Conservation (phyloP, 2,888 invertebrate genomes). For the Chymomyza amoena region DNA sequence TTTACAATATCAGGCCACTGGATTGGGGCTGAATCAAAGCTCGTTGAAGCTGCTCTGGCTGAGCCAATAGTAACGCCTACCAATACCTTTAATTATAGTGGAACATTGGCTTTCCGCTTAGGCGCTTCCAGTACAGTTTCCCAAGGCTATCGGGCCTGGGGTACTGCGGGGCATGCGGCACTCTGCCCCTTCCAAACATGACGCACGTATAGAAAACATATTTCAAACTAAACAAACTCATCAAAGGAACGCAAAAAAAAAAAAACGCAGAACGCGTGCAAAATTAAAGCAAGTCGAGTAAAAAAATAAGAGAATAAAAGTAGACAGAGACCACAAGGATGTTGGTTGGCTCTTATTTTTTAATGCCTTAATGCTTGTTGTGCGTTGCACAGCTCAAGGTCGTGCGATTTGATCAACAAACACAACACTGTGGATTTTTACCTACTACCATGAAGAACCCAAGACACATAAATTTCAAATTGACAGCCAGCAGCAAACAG, state of each 20-base stretch:
- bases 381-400: conserved; percentile 46
- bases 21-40: not conserved
- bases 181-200: conserved; percentile 48
- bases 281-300: conserved; percentile 48
- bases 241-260: conserved; percentile 45
- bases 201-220: conserved; percentile 74
- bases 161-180: conserved; percentile 24
- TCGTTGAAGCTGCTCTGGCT: conserved; percentile 13
- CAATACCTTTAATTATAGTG: conserved; percentile 72
- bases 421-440: not conserved
- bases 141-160: conserved; percentile 42
- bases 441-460: not conserved
- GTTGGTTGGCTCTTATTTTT: not conserved
- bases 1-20: not conserved
- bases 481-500: not conserved
- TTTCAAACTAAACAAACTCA: conserved; percentile 73
- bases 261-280: conserved; percentile 60
- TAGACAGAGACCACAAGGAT: not conserved
- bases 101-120: conserved; percentile 1
- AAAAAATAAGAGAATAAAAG: not conserved
- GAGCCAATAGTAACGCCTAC: conserved; percentile 73
- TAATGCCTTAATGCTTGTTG: conserved; percentile 24
- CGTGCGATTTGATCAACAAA: conserved; percentile 43
- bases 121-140: conserved; percentile 2
- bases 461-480: not conserved